Evolutionary conservation across 2,113 vertebrate species (phyloP).

Genomic region (Malurus alboscapulatus): DNA sequence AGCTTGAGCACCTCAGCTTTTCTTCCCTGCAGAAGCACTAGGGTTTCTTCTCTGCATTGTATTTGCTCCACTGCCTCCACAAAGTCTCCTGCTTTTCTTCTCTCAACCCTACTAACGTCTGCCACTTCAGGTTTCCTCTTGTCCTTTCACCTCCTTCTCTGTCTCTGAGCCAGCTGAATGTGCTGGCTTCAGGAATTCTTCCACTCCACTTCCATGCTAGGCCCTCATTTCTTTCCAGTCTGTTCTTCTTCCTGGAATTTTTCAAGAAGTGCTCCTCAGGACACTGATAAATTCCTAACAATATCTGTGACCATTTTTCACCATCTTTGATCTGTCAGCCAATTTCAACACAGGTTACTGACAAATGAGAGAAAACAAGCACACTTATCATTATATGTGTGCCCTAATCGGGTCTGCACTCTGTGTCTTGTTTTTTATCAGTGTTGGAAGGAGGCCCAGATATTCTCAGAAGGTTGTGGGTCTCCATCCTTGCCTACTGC

Average conservation of each 20-base stretch:
- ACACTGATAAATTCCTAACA: background rate
- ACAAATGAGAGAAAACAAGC: background rate
- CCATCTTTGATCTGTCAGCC: background rate
- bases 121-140: background rate
- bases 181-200: background rate
- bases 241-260: background rate
- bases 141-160: background rate
- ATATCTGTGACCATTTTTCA: background rate
- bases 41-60: accelerated
- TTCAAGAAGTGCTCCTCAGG: background rate
- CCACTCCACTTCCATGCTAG: background rate
- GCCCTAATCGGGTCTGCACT: accelerated
- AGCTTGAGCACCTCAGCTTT: background rate
- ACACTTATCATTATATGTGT: background rate
- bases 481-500: background rate
- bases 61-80: background rate
- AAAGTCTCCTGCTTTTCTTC: background rate
- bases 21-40: background rate
- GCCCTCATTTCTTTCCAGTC: background rate
- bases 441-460: background rate
- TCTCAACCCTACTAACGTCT: background rate
- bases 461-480: background rate
- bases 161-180: background rate
- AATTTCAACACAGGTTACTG: background rate
- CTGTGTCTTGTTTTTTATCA: background rate